Conservation (phyloP, 2,888 invertebrate species). For the Cheiracanthium punctorium region DNA sequence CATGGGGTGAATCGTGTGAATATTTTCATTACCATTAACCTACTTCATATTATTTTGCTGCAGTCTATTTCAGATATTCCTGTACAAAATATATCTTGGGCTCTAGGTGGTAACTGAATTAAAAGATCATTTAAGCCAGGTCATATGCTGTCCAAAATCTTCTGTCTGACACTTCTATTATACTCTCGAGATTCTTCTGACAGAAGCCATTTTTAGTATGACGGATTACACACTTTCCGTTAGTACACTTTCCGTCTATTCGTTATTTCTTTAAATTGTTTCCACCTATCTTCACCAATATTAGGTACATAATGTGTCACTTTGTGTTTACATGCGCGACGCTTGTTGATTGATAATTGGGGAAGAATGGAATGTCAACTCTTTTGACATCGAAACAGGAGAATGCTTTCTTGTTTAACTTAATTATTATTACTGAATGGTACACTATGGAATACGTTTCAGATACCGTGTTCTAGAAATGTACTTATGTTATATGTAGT, state of each 20-base stretch:
- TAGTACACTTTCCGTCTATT: background rate
- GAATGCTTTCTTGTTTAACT: background rate
- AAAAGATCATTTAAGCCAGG: too few species aligned
- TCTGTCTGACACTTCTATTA: background rate
- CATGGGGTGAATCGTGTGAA: too few species aligned
- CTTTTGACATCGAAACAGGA: background rate
- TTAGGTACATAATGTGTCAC: background rate
- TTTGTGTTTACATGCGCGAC: background rate
- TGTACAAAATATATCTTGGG: too few species aligned
- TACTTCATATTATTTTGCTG: too few species aligned
- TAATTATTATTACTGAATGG: background rate
- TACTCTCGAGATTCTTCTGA: background rate
- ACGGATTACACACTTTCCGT: background rate
- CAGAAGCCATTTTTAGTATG: slow-evolving; percentile 5
- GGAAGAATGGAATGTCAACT: background rate
- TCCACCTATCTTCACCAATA: background rate
- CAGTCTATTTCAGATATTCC: too few species aligned
- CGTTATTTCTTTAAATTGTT: slow-evolving; percentile 5
- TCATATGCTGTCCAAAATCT: background rate
- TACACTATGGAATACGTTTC: too few species aligned
- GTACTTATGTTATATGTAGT: too few species aligned
- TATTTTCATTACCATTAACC: too few species aligned
- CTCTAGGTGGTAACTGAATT: too few species aligned
- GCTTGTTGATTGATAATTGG: background rate
- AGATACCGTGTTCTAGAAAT: too few species aligned